Evolutionary conservation across 2,113 vertebrate species (phyloP), one percentile per base, ranked within the genome.

Genomic region (Pogona vitticeps): DNA sequence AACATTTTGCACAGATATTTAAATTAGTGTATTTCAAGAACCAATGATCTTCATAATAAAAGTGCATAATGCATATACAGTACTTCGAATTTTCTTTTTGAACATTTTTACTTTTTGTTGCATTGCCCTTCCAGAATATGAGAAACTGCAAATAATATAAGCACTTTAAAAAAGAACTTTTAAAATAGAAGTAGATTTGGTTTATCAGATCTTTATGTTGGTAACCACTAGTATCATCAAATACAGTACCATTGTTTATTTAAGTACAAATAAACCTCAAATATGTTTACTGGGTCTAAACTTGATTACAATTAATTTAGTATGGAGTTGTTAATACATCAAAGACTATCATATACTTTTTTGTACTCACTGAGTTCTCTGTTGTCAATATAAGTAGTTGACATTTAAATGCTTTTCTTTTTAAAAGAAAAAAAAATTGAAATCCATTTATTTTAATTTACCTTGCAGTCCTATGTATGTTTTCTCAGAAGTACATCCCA

Each of bases 391-490:
- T n/a, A n/a, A 63, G 6, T n/a, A 76, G 68, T 28, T 72, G 21
- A 72, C 3, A 72, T 36, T 84, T 85, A 65, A 2, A 65, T 26
- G 26, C 46, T 52, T 52, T 52, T 52, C 46, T 52, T 52, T 52
- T 52, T 52, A 52, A 52, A 52, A 52, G 5, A 80, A n/a, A 71
- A 71, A 3, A 6, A 0, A 0, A 59, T 85, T 82, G 58, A 46
- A 20, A 63, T 83, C 76, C 33, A 36, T 0, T 0, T 10, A 82
- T 46, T 8, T 76, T 36, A 18, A 33, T n/a, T 0, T 56, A 23
- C 36, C 63, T 13, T 38, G 38, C 13, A 42, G 15, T 80, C 63
- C 21, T 17, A 17, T 40, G 26, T n/a, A 80, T 65, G 26, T 42
- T 42, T 80, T 40, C 17, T 63, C 28, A 61, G 28, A 80, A 65